Percentiles rank a stretch among this genome's conserved stretches.
These are phyloP conservation scores for Cryptoblepharus egeriae DNA, from an alignment of 2,797 vertebrate genomes.

Conservation along the genomic window DNA sequence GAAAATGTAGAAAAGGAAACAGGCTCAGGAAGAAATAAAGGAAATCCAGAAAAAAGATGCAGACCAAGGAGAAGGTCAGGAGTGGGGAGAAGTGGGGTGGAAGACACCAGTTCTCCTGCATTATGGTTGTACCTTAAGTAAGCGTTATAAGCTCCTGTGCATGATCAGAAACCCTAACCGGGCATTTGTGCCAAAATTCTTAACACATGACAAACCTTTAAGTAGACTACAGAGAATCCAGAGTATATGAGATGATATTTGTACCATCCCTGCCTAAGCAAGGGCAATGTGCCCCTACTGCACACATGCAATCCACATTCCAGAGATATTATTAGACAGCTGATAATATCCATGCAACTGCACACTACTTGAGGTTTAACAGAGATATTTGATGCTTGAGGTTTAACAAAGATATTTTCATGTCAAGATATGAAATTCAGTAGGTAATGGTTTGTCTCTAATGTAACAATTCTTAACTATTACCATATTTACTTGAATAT, in stretches of 20 bases:
- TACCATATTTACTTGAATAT: no score
- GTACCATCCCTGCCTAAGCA: neutral
- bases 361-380: neutral
- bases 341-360: neutral
- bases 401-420: neutral
- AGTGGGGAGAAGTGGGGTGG: no score
- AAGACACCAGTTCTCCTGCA: no score
- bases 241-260: slow-evolving; percentile 4
- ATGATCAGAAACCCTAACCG: no score
- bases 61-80: no score
- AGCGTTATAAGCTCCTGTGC: no score
- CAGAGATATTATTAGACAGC: neutral
- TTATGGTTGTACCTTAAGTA: no score
- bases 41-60: no score
- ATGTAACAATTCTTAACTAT: neutral
- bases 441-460: neutral
- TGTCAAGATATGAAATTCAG: neutral
- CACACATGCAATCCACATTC: neutral
- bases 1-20: no score
- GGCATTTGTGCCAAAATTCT: neutral
- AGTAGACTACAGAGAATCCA: neutral
- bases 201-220: neutral
- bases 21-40: no score
- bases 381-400: neutral
- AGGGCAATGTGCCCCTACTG: slow-evolving; percentile 3